A percentile compares a stretch with the other conserved stretches of the same genome.
phyloP scores from a whole-genome alignment of 2,888 invertebrate species.

The Gerris lacustris region DNA sequence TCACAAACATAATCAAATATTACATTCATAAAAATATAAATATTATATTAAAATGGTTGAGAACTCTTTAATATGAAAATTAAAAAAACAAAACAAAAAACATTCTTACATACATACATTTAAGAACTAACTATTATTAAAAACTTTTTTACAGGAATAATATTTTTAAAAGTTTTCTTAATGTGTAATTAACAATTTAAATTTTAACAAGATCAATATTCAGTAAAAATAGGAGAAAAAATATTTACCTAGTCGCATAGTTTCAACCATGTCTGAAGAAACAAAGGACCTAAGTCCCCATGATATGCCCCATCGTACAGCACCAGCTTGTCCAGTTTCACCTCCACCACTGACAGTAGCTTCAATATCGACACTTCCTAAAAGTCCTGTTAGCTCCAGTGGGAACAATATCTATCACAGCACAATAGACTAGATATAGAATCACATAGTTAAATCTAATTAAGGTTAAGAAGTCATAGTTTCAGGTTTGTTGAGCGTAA shows the following conservation, averaged over 20 bases:
- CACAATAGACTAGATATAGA: constrained; percentile 31
- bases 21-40: too few relatives aligned
- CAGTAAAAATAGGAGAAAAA: too few relatives aligned
- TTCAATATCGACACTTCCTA: constrained; percentile 69
- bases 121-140: too few relatives aligned
- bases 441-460: background rate
- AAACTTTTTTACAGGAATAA: too few relatives aligned
- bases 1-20: too few relatives aligned
- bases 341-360: constrained; percentile 63
- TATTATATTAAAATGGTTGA: too few relatives aligned
- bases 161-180: too few relatives aligned
- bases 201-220: too few relatives aligned
- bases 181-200: too few relatives aligned
- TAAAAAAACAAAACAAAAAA: too few relatives aligned
- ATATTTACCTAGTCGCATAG: constrained; percentile 67
- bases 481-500: background rate
- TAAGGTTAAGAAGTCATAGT: background rate
- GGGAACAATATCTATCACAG: constrained; percentile 61
- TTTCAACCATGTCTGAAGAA: constrained; percentile 57
- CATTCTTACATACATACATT: too few relatives aligned
- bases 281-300: constrained; percentile 73
- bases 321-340: constrained; percentile 71
- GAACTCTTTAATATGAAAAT: too few relatives aligned
- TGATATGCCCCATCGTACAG: constrained; percentile 78
- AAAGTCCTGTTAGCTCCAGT: constrained; percentile 61